Evolutionary conservation across 2,888 invertebrate species (phyloP).

Genomic region (Agrotis exclamationis): DNA sequence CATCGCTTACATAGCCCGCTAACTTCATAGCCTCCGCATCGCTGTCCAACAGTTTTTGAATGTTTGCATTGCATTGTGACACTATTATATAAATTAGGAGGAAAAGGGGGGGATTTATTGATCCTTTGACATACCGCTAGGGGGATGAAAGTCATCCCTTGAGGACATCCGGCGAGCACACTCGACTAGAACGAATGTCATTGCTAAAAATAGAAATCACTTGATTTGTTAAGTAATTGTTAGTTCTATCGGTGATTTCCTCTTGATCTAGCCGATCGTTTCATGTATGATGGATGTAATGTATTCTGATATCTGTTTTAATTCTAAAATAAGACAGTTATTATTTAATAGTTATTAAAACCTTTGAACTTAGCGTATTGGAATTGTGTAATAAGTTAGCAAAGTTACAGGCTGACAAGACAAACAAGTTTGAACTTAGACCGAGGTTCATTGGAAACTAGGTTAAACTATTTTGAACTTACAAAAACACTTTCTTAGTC

Average conservation of each 20-base stretch:
- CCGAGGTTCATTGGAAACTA: conserved; percentile 7
- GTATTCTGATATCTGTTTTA: conserved; percentile 25
- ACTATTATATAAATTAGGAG: conserved; percentile 79
- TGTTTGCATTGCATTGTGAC: conserved; percentile 81
- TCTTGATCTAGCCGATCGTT: conserved; percentile 33
- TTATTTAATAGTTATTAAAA: conserved; percentile 16
- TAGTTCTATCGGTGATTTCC: conserved; percentile 16
- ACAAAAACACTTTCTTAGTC: background rate
- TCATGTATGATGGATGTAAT: conserved; percentile 32
- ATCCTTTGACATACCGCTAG: conserved; percentile 70
- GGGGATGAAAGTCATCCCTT: conserved; percentile 53
- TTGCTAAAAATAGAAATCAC: conserved; percentile 54
- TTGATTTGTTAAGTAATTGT: conserved; percentile 19
- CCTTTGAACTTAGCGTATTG: conserved; percentile 21
- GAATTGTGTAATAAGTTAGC: conserved; percentile 17
- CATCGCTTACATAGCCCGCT: conserved; percentile 20
- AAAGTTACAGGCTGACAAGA: conserved; percentile 1
- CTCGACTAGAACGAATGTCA: conserved; percentile 38
- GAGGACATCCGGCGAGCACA: conserved; percentile 47
- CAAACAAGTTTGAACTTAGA: conserved; percentile 16
- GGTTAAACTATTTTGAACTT: conserved; percentile 5
- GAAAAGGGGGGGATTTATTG: conserved; percentile 75
- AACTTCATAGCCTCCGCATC: conserved; percentile 60
- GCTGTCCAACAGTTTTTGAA: conserved; percentile 80
- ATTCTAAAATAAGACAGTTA: conserved; percentile 23